These are phyloP conservation scores for Piscicola geometra DNA, from an alignment of 2,888 invertebrate species.

Conservation along the genomic window DNA sequence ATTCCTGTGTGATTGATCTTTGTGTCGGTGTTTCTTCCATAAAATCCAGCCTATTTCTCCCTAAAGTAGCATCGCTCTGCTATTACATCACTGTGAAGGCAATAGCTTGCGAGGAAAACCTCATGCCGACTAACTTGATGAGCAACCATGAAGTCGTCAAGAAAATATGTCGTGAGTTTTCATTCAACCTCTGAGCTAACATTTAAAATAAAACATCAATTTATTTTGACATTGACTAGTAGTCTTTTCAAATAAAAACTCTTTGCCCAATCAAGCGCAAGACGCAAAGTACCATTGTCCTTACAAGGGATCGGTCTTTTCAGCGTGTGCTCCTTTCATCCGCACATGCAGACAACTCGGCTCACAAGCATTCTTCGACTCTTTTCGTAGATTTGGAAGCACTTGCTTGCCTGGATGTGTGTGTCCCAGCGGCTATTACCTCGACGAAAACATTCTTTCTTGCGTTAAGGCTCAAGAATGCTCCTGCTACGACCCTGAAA, in stretches of 20 bases:
- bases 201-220: too few relatives aligned
- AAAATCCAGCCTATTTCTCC: not conserved
- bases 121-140: not conserved
- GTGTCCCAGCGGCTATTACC: not conserved
- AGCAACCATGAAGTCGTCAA: not conserved
- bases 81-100: slow-evolving; percentile 10
- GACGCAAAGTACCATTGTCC: slow-evolving; percentile 17
- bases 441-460: slow-evolving; percentile 1
- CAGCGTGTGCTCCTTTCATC: slow-evolving; percentile 12
- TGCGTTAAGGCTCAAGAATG: not conserved
- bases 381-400: slow-evolving; percentile 9
- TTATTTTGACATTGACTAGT: not conserved
- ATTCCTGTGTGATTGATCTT: slow-evolving; percentile 10
- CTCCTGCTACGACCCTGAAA: slow-evolving; percentile 15
- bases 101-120: not conserved
- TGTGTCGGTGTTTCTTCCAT: not conserved
- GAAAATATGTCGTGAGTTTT: slow-evolving; percentile 19
- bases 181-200: too few relatives aligned
- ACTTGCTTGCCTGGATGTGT: slow-evolving; percentile 30
- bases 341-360: slow-evolving; percentile 20
- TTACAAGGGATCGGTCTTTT: not conserved
- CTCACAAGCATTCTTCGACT: not conserved
- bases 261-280: too few relatives aligned
- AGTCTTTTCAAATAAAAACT: not conserved
- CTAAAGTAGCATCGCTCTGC: not conserved